Base-by-base conservation (phyloP, 2,888 invertebrate genomes). In the Lasius platythorax region DNA sequence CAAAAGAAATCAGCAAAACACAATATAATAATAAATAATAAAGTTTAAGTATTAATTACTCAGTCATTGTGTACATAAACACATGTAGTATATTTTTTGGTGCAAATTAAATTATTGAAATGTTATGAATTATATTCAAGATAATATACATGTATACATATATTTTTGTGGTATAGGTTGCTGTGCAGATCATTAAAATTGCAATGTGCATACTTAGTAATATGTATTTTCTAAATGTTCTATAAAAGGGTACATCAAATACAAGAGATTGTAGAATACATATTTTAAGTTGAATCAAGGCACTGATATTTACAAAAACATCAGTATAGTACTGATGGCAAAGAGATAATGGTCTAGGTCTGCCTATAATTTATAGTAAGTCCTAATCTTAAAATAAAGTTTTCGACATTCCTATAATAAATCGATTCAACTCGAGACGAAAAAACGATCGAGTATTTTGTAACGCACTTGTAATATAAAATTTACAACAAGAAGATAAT, bases 221-320 rank as follows among this genome's bases (percentile, higher is more conserved):
- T 91, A 90, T 92, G 89, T 93, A 93, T 93, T 93, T 94, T 93
- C 93, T 93, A 73, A 23, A 94, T 93, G 93, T 92, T 91, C 81
- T 85, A 91, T 93, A 91, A 90, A 93, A 92, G 90, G 78, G 30
- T 43, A 88, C 91, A 88, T 92, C 87, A 91, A 91, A 87, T 93
- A 93, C 91, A 93, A 82, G 81, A 87, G 81, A 87, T 85, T 53
- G 56, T 83, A 88, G 37, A 88, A 76, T 74, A 37, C 64, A 82
- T 85, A 88, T 64, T 9, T 40, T 85, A 88, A 53, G 74, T 83
- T 88, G 87, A 89, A 87, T 88, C 75, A 93, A 93, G 93, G 92
- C 93, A 93, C 93, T 92, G 89, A 83, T 92, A 92, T 93, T 87
- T 93, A 91, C 91, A 93, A 68, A 72, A 61, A 46, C 2, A 37